Evolutionary conservation across 2,888 invertebrate species (phyloP).

Genomic region (Monochamus alternatus): DNA sequence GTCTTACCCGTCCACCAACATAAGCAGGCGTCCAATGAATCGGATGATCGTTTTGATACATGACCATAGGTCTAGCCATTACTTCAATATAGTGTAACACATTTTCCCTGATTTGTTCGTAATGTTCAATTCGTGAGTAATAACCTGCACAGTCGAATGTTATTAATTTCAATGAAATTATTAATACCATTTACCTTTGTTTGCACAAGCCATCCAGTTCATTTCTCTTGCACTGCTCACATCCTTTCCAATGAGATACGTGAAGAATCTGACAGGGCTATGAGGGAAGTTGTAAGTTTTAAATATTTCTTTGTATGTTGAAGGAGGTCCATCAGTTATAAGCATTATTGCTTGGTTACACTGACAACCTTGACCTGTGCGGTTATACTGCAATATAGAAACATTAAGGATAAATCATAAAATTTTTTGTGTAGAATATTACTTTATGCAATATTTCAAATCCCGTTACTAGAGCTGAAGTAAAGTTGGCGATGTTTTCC

Average conservation of each 20-base stretch:
- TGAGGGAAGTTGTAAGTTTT: slow-evolving; percentile 92
- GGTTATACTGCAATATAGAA: slow-evolving; percentile 78
- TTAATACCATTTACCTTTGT: slow-evolving; percentile 84
- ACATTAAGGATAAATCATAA: not conserved
- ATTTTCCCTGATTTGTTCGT: slow-evolving; percentile 91
- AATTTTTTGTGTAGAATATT: slow-evolving; percentile 58
- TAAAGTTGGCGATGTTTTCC: slow-evolving; percentile 91
- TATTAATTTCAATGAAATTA: slow-evolving; percentile 2
- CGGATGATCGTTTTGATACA: slow-evolving; percentile 92
- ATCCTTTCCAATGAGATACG: slow-evolving; percentile 95
- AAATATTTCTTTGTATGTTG: slow-evolving; percentile 77
- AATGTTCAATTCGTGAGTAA: slow-evolving; percentile 90
- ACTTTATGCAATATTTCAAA: slow-evolving; percentile 94
- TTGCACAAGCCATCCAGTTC: slow-evolving; percentile 96
- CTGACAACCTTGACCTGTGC: slow-evolving; percentile 89
- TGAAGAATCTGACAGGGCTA: slow-evolving; percentile 95
- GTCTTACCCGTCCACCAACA: slow-evolving; percentile 84
- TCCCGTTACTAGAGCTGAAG: slow-evolving; percentile 91
- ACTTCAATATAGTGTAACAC: slow-evolving; percentile 96
- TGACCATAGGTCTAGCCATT: slow-evolving; percentile 95
- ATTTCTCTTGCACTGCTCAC: slow-evolving; percentile 89
- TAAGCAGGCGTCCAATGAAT: slow-evolving; percentile 97
- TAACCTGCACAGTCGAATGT: slow-evolving; percentile 77
- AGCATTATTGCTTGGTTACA: slow-evolving; percentile 99
- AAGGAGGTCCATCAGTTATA: slow-evolving; percentile 93